phyloP scores from a whole-genome alignment of 2,797 vertebrate species.

The Apogon talboti region DNA sequence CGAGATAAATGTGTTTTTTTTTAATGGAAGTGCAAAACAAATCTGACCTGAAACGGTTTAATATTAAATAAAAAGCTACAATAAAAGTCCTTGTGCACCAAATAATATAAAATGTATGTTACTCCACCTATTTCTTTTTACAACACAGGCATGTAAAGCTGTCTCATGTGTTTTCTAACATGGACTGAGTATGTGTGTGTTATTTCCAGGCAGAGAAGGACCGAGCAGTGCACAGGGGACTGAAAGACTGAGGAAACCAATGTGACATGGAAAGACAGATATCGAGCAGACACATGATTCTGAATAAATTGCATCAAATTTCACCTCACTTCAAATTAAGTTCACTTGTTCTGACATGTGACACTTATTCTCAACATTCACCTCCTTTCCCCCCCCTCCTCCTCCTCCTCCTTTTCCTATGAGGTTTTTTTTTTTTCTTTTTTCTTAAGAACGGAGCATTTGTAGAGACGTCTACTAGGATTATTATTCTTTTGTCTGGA shows the following conservation, averaged over 20 bases:
- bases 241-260: slow-evolving; percentile 60
- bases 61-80: slow-evolving; percentile 1
- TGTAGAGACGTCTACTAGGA: slow-evolving; percentile 26
- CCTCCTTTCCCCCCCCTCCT: slow-evolving; percentile 15
- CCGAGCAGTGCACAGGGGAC: slow-evolving; percentile 44
- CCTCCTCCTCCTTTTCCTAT: slow-evolving; percentile 14
- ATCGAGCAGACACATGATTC: slow-evolving; percentile 71
- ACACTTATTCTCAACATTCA: slow-evolving; percentile 73
- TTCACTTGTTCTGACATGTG: slow-evolving; percentile 75
- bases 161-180: slow-evolving; percentile 44
- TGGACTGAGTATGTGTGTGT: slow-evolving; percentile 36
- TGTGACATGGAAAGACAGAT: slow-evolving; percentile 73
- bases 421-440: slow-evolving; percentile 26
- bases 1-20: background rate
- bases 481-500: background rate
- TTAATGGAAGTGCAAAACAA: slow-evolving; percentile 15
- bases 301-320: slow-evolving; percentile 79
- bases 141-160: slow-evolving; percentile 39
- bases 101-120: background rate
- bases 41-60: background rate
- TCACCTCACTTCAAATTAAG: slow-evolving; percentile 74
- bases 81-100: background rate
- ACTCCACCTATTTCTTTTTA: slow-evolving; percentile 14
- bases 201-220: slow-evolving; percentile 51
- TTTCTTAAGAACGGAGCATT: slow-evolving; percentile 45